Conservation (phyloP, 2,888 invertebrate species). For the Synanthedon vespiformis region DNA sequence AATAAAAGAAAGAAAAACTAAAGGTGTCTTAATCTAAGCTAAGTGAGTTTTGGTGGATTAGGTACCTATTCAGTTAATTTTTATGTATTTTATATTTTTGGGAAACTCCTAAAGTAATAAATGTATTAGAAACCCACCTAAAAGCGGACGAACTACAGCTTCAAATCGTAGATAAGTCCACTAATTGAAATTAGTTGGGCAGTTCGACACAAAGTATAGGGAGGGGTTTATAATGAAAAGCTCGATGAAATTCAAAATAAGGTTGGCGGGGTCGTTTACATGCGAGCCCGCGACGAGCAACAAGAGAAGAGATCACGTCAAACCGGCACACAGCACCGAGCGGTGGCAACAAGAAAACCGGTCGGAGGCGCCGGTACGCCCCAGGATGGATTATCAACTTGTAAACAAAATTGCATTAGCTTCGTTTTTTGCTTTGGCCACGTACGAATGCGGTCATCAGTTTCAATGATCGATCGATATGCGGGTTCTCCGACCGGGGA, state of each 20-base stretch:
- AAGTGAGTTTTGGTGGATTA: no score
- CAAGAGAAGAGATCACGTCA: conserved; percentile 64
- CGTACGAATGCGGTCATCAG: conserved; percentile 15
- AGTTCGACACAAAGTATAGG: neutral
- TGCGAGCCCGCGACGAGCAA: conserved; percentile 48
- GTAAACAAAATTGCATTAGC: conserved; percentile 63
- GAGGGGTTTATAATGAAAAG: neutral
- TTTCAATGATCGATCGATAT: conserved; percentile 12
- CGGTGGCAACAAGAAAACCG: conserved; percentile 61
- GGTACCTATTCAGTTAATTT: no score
- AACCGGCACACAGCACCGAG: conserved; percentile 54
- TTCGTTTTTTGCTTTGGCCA: conserved; percentile 26
- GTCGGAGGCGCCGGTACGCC: conserved; percentile 53
- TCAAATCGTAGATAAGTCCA: no score
- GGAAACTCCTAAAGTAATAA: no score
- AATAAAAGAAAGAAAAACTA: no score
- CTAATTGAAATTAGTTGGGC: no score
- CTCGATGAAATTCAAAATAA: conserved; percentile 9
- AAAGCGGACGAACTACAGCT: no score
- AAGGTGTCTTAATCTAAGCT: no score
- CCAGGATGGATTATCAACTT: conserved; percentile 47
- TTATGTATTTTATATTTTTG: no score
- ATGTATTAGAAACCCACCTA: no score
- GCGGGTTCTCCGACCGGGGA: neutral
- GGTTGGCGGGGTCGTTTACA: conserved; percentile 60